These are phyloP conservation scores for Thalassaphorura encarpata DNA, from an alignment of 1,140 invertebrate genomes.

Conservation along the genomic window DNA sequence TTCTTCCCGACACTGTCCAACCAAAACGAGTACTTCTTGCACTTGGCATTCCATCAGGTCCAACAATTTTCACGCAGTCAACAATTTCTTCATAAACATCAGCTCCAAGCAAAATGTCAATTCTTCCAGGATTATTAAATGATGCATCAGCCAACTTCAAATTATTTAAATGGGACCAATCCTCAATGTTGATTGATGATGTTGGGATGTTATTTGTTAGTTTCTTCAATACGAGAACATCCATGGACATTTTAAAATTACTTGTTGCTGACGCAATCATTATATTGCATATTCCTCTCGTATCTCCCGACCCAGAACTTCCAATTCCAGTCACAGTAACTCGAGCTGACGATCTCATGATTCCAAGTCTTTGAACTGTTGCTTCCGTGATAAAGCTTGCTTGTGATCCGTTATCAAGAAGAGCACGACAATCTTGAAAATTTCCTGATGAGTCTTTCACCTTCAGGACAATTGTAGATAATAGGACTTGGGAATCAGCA, in stretches of 20 bases:
- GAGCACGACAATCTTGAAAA: not conserved
- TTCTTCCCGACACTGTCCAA: not conserved
- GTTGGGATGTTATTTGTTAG: not conserved
- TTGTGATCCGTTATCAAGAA: constrained; percentile 10
- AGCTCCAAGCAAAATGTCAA: constrained; percentile 2
- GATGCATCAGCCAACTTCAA: not conserved
- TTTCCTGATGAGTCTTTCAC: not conserved
- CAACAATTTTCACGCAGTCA: not conserved
- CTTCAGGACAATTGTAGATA: not conserved
- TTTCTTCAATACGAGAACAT: not conserved
- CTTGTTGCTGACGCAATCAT: not conserved
- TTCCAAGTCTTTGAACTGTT: not conserved
- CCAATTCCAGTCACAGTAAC: not conserved
- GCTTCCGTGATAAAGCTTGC: constrained; percentile 5
- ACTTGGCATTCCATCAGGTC: not conserved
- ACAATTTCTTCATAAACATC: not conserved
- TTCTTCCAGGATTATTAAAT: not conserved
- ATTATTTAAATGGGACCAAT: not conserved
- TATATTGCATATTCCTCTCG: not conserved
- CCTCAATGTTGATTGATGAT: not conserved
- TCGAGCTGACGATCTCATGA: not conserved
- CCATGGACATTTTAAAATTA: not conserved
- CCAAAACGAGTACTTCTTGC: not conserved
- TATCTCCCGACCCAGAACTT: not conserved
- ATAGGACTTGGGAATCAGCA: no score